phyloP scores from a whole-genome alignment of 2,113 vertebrate genomes.

The Scomber scombrus region DNA sequence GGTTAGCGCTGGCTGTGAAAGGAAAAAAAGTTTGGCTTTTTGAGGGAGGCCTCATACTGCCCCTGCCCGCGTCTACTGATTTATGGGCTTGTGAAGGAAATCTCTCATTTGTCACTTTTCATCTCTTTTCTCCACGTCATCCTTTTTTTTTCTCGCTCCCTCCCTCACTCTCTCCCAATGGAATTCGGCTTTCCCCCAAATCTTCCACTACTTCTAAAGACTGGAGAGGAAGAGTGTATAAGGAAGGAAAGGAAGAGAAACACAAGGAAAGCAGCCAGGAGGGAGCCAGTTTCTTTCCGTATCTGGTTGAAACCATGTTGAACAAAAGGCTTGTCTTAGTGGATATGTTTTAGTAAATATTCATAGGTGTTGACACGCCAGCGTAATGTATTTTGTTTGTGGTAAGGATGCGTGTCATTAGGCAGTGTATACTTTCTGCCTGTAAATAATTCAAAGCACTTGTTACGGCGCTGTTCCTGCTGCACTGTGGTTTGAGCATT shows the following conservation, averaged over 20 bases:
- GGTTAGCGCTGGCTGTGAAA: conserved; percentile 69
- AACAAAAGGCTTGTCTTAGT: conserved; percentile 53
- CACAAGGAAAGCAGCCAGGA: conserved; percentile 15
- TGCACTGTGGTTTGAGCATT: conserved; percentile 50
- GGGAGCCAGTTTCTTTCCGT: conserved; percentile 6
- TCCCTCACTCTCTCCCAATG: conserved; percentile 32
- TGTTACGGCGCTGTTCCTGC: conserved; percentile 40
- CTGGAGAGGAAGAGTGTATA: conserved; percentile 9
- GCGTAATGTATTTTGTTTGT: conserved; percentile 54
- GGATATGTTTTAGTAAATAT: conserved; percentile 57
- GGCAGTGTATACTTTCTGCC: conserved; percentile 58
- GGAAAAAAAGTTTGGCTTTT: conserved; percentile 53
- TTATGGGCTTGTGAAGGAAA: conserved; percentile 82
- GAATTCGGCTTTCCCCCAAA: conserved; percentile 45
- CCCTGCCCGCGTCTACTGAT: conserved; percentile 67
- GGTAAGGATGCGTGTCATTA: conserved; percentile 68
- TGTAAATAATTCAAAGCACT: conserved; percentile 73
- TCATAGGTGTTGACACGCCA: conserved; percentile 54
- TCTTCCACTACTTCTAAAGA: conserved; percentile 42
- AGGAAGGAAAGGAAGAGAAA: conserved; percentile 14
- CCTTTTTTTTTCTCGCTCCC: conserved; percentile 36
- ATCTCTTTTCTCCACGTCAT: conserved; percentile 67
- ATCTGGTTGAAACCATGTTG: conserved; percentile 45
- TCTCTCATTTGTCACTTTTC: conserved; percentile 84
- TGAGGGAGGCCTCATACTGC: conserved; percentile 61